phyloP scores from a whole-genome alignment of 1,140 invertebrate species.

The Ephestia elutella region DNA sequence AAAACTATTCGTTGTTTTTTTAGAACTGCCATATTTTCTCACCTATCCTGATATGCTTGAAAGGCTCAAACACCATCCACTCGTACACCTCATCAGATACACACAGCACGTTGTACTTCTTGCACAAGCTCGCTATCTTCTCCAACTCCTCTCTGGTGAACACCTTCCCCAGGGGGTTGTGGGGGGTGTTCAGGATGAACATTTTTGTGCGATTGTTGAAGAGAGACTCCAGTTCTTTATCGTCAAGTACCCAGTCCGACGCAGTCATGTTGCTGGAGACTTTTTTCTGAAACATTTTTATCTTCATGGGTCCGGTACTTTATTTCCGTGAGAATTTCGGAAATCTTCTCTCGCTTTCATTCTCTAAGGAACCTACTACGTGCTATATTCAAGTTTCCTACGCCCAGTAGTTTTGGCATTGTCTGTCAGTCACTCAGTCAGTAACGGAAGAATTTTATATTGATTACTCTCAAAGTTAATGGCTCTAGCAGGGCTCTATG shows the following conservation, averaged over 20 bases:
- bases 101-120: conserved; percentile 93
- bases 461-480: too few species aligned
- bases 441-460: too few species aligned
- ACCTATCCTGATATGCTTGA: conserved; percentile 93
- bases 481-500: too few species aligned
- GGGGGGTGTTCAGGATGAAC: conserved; percentile 96
- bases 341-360: too few species aligned
- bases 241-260: conserved; percentile 92
- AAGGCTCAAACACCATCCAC: conserved; percentile 93
- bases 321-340: too few species aligned
- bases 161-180: conserved; percentile 97
- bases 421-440: too few species aligned
- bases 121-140: conserved; percentile 90
- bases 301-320: too few species aligned
- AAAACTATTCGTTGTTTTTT: too few species aligned
- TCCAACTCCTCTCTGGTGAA: conserved; percentile 82
- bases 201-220: conserved; percentile 95
- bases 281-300: conserved; percentile 40
- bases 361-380: too few species aligned
- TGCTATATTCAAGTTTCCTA: too few species aligned
- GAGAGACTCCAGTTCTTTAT: conserved; percentile 85
- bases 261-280: conserved; percentile 75
- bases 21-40: too few species aligned
- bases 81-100: conserved; percentile 99
- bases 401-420: too few species aligned